Percentiles rank a stretch among this genome's conserved stretches.
Evolutionary conservation across 1,140 invertebrate genomes (phyloP).

Genomic region (Drosophila sp.): DNA sequence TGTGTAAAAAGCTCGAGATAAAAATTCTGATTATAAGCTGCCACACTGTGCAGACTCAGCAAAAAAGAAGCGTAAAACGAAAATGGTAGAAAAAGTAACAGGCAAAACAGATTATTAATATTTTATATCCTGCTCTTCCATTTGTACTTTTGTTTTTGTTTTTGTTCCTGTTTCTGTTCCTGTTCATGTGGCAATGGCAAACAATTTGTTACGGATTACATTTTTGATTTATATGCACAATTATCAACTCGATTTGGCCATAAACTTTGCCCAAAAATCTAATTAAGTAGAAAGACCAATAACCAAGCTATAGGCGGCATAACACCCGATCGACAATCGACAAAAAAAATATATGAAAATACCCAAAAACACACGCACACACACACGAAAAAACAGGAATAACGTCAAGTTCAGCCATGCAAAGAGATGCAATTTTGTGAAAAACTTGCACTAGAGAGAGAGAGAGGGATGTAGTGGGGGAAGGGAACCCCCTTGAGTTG

Average conservation of each 20-base stretch:
- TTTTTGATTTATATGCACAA: conserved; percentile 17
- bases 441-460: conserved; percentile 7
- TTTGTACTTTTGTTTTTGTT: conserved; percentile 17
- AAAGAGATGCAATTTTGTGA: conserved; percentile 32
- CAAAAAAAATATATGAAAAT: not conserved
- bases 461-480: not conserved
- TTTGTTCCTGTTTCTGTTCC: no score
- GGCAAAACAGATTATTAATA: conserved; percentile 51
- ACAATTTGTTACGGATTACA: conserved; percentile 55
- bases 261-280: conserved; percentile 12
- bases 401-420: conserved; percentile 16
- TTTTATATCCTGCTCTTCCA: conserved; percentile 21
- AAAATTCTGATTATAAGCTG: not conserved
- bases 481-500: not conserved
- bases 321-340: not conserved
- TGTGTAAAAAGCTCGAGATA: not conserved
- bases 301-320: not conserved
- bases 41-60: conserved; percentile 1
- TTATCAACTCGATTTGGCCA: conserved; percentile 19
- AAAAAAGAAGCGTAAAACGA: conserved; percentile 21
- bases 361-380: not conserved
- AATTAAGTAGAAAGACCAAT: conserved; percentile 2
- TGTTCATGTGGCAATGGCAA: conserved; percentile 10
- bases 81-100: conserved; percentile 2
- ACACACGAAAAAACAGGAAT: conserved; percentile 2